Percentiles rank a stretch among this genome's conserved stretches.
Conservation (phyloP, 2,797 vertebrate species). For the Onychomys torridus region DNA sequence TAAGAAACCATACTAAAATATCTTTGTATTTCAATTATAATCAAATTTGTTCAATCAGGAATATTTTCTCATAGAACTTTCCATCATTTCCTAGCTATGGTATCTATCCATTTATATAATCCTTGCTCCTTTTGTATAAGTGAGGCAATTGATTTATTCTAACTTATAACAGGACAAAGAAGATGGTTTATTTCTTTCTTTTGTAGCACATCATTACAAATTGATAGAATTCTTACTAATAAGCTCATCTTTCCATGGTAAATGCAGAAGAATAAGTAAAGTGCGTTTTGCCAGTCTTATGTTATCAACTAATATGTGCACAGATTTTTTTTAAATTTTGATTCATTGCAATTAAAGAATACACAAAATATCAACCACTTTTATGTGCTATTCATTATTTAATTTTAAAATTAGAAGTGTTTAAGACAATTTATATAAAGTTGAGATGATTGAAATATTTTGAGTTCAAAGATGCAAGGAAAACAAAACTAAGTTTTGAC, state of each 20-base stretch:
- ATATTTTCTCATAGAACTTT: neutral
- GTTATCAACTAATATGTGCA: neutral
- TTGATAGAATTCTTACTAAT: neutral
- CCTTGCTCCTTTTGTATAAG: accelerated
- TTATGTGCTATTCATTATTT: neutral
- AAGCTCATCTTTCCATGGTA: neutral
- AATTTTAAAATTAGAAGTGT: neutral
- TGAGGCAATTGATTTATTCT: neutral
- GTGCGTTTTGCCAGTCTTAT: neutral
- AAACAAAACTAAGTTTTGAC: neutral
- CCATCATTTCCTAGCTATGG: neutral
- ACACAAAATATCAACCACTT: neutral
- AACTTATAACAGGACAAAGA: neutral
- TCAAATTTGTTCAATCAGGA: neutral
- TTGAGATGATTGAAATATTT: neutral
- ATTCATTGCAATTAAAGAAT: neutral
- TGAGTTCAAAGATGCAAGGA: neutral
- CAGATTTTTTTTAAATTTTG: neutral
- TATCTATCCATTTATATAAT: neutral
- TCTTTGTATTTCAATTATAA: neutral
- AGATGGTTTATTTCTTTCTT: neutral
- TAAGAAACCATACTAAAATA: neutral
- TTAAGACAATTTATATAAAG: neutral
- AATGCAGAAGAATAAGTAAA: neutral
- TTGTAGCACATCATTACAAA: accelerated